These are phyloP conservation scores for Microctonus brassicae DNA, from an alignment of 2,888 invertebrate species.

Conservation along the genomic window DNA sequence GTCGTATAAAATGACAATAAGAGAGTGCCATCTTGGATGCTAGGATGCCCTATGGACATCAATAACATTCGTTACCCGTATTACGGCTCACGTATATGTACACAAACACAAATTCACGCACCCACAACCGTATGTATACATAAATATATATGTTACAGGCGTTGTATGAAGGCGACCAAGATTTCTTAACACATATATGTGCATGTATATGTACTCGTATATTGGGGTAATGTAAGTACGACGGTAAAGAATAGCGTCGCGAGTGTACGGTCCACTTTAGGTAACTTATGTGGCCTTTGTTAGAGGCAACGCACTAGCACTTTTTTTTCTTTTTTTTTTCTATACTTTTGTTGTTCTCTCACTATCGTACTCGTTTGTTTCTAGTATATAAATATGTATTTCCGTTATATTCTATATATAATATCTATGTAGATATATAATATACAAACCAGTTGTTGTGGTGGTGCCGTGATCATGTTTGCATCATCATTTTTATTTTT, in stretches of 20 bases:
- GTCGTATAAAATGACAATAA: constrained; percentile 65
- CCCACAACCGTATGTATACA: not conserved
- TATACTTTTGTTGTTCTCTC: not conserved
- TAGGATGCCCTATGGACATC: constrained; percentile 52
- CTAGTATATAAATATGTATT: not conserved
- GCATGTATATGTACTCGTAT: too few species aligned
- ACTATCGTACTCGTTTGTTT: not conserved
- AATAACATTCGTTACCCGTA: constrained; percentile 64
- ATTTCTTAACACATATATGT: not conserved
- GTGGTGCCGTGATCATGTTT: not conserved
- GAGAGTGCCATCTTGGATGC: constrained; percentile 51
- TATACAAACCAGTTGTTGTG: not conserved
- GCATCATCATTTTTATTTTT: not conserved
- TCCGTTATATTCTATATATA: not conserved
- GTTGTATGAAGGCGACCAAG: not conserved
- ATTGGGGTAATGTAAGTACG: constrained; percentile 14
- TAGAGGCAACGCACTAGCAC: constrained; percentile 47
- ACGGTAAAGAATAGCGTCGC: constrained; percentile 51
- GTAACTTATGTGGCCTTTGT: constrained; percentile 63
- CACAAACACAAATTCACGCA: too few species aligned
- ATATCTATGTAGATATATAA: not conserved
- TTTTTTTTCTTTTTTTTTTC: too few species aligned
- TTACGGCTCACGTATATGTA: constrained; percentile 29
- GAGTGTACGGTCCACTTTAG: constrained; percentile 56
- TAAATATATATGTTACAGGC: not conserved